Evolutionary conservation across 2,797 vertebrate species (phyloP).

Genomic region (Myripristis jacobus): DNA sequence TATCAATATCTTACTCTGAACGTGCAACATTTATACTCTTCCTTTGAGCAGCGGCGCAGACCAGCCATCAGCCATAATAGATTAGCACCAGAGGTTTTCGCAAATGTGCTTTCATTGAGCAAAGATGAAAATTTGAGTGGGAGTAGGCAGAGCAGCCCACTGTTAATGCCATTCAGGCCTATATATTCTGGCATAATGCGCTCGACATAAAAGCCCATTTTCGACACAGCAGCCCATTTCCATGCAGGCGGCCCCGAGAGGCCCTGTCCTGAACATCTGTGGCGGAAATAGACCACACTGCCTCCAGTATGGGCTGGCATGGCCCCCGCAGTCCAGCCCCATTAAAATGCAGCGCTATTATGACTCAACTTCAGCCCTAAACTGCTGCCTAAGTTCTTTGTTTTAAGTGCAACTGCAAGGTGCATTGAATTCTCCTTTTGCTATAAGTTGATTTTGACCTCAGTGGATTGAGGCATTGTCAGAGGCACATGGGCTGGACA

Average conservation of each 20-base stretch:
- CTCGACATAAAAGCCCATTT: constrained; percentile 59
- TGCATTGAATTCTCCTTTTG: constrained; percentile 41
- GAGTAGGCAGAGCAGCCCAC: constrained; percentile 46
- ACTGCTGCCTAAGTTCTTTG: constrained; percentile 72
- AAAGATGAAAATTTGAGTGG: constrained; percentile 60
- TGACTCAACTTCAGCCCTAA: constrained; percentile 54
- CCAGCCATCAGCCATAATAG: constrained; percentile 56
- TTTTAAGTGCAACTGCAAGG: constrained; percentile 62
- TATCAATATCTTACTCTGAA: constrained; percentile 24
- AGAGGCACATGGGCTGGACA: constrained; percentile 51
- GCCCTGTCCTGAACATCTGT: constrained; percentile 60
- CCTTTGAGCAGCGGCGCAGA: constrained; percentile 27
- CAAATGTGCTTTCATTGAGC: constrained; percentile 60
- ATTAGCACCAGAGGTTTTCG: constrained; percentile 54
- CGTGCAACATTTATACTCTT: constrained; percentile 47
- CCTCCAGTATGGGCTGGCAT: constrained; percentile 60
- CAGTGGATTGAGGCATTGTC: constrained; percentile 39
- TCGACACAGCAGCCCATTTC: constrained; percentile 61
- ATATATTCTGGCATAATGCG: constrained; percentile 58
- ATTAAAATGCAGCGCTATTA: constrained; percentile 68
- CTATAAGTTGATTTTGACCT: constrained; percentile 34
- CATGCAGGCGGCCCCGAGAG: constrained; percentile 26
- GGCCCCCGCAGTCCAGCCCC: constrained; percentile 59
- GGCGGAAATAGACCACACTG: constrained; percentile 69
- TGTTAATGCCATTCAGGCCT: constrained; percentile 45